Conservation (phyloP, 1,140 invertebrate species). For the Temnothorax longispinosus region DNA sequence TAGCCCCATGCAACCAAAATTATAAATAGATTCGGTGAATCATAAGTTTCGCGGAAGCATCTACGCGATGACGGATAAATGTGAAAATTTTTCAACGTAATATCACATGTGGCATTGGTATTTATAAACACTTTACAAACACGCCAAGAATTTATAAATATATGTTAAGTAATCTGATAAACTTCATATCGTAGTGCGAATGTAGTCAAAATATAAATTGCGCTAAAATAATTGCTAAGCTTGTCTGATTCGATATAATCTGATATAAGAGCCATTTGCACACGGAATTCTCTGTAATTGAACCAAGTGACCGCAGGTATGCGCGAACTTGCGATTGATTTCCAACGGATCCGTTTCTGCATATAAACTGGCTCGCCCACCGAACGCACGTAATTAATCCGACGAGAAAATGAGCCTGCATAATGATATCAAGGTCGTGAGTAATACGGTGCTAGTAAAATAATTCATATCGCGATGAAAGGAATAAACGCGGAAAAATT, state of each 20-base stretch:
- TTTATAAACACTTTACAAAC: background rate
- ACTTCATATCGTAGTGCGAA: background rate
- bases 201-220: conserved; percentile 29
- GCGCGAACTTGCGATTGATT: conserved; percentile 70
- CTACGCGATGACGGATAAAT: background rate
- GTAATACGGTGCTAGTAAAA: conserved; percentile 10
- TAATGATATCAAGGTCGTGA: conserved; percentile 64
- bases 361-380: conserved; percentile 38
- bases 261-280: conserved; percentile 62
- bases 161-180: background rate
- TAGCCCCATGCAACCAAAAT: background rate
- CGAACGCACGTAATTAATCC: conserved; percentile 68
- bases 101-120: background rate
- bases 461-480: conserved; percentile 47
- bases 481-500: conserved; percentile 34
- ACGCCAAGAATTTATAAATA: background rate
- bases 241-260: conserved; percentile 45
- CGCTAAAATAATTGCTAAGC: conserved; percentile 7
- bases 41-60: background rate
- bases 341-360: conserved; percentile 52
- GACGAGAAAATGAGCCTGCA: conserved; percentile 68
- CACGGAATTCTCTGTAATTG: conserved; percentile 69
- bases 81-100: background rate
- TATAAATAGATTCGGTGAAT: conserved; percentile 28
- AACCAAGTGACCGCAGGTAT: conserved; percentile 71